Conservation (phyloP, 2,797 vertebrate genomes). For the Dryobates pubescens region DNA sequence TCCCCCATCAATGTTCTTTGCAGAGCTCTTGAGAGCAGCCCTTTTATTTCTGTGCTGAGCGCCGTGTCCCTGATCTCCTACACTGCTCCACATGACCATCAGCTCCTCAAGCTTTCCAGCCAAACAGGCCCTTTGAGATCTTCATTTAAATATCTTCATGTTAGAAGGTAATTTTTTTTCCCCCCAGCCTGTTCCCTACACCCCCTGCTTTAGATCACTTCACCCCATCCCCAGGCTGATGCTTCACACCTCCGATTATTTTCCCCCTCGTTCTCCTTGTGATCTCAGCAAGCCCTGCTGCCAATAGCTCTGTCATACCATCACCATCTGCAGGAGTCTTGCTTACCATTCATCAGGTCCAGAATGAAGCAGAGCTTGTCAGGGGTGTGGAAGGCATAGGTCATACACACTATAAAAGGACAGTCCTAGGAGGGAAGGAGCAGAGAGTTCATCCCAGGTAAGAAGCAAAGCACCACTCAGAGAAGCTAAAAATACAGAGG, state of each 20-base stretch:
- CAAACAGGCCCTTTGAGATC: neutral
- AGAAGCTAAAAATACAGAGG: neutral
- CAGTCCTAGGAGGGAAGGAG: conserved; percentile 86
- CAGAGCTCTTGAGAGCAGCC: neutral
- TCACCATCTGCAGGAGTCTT: neutral
- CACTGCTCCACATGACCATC: neutral
- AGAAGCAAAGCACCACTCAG: neutral
- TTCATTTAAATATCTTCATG: neutral
- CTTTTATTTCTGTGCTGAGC: neutral
- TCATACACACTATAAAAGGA: conserved; percentile 99
- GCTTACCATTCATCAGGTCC: conserved; percentile 97
- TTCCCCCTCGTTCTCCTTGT: neutral
- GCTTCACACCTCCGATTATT: neutral
- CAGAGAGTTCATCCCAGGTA: neutral
- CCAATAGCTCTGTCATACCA: neutral
- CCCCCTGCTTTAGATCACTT: neutral
- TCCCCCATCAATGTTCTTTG: neutral
- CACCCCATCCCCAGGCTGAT: neutral
- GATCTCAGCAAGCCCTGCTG: neutral
- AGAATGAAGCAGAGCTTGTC: conserved; percentile 99
- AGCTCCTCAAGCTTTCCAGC: neutral
- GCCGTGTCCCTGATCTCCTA: neutral
- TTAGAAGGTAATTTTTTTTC: neutral
- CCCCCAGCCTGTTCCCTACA: neutral
- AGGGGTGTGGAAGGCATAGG: conserved; percentile 98